These are phyloP conservation scores for Diachrysia chrysitis DNA, from an alignment of 2,888 invertebrate species.

Conservation along the genomic window DNA sequence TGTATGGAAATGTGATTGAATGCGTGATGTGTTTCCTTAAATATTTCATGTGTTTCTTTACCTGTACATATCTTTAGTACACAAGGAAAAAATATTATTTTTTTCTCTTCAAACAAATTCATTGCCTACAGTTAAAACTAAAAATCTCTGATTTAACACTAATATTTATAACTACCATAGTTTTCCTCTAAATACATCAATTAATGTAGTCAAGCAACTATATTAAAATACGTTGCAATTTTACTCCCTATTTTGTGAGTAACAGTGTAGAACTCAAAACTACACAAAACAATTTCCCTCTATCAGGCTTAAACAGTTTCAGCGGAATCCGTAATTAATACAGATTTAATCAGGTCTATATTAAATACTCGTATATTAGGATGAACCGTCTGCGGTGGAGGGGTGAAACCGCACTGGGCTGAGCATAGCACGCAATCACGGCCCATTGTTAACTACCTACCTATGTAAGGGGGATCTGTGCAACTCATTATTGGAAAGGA, in stretches of 20 bases:
- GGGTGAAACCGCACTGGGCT: conserved; percentile 71
- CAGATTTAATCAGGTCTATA: conserved; percentile 67
- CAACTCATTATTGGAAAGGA: conserved; percentile 48
- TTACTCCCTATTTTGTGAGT: neutral
- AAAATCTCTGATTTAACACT: too few relatives aligned
- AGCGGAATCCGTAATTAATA: conserved; percentile 64
- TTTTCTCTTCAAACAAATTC: too few relatives aligned
- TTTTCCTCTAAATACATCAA: neutral
- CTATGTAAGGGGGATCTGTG: conserved; percentile 26
- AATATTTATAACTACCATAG: too few relatives aligned
- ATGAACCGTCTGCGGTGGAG: conserved; percentile 63
- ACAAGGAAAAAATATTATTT: too few relatives aligned
- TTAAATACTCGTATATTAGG: conserved; percentile 71
- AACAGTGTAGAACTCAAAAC: neutral
- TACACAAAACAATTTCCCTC: conserved; percentile 6
- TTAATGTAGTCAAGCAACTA: too few relatives aligned
- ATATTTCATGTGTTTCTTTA: too few relatives aligned
- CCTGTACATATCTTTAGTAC: too few relatives aligned
- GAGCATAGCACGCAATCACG: conserved; percentile 75
- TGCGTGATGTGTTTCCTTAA: too few relatives aligned
- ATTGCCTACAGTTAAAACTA: too few relatives aligned
- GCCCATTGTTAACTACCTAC: conserved; percentile 69
- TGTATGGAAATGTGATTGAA: too few relatives aligned
- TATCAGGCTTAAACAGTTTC: conserved; percentile 24
- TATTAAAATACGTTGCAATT: too few relatives aligned